These are phyloP conservation scores for Semaprochilodus insignis DNA, from an alignment of 2,797 vertebrate genomes.

Conservation along the genomic window DNA sequence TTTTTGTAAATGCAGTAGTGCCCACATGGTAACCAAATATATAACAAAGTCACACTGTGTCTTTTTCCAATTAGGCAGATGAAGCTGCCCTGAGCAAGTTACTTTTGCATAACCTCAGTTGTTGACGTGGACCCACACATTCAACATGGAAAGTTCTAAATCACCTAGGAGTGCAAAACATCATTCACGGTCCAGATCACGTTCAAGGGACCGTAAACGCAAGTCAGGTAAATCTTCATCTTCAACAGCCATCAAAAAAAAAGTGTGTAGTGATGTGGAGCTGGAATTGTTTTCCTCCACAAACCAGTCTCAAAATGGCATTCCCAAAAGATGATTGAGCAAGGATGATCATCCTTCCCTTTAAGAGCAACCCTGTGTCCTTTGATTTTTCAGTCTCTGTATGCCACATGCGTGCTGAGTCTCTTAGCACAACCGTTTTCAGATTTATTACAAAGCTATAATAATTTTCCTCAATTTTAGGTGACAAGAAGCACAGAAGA, in stretches of 20 bases:
- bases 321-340: too few species aligned
- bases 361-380: too few species aligned
- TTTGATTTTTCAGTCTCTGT: too few species aligned
- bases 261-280: too few species aligned
- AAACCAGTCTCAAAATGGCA: too few species aligned
- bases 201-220: conserved; percentile 88
- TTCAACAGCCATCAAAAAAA: not conserved
- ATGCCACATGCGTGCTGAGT: too few species aligned
- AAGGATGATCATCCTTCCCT: too few species aligned
- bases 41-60: not conserved
- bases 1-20: not conserved
- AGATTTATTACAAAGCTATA: too few species aligned
- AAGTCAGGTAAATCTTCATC: conserved; percentile 77
- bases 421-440: too few species aligned
- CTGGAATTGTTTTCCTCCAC: too few species aligned
- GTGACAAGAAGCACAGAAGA: conserved; percentile 89
- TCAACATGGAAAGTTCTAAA: conserved; percentile 85
- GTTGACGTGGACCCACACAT: conserved; percentile 85
- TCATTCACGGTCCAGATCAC: conserved; percentile 92
- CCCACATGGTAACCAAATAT: not conserved
- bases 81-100: conserved; percentile 85
- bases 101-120: conserved; percentile 78
- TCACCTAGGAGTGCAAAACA: conserved; percentile 91
- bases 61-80: conserved; percentile 79
- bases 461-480: conserved; percentile 68